Evolutionary conservation across 2,797 vertebrate genomes (phyloP).

Genomic region (Chelon labrosus): DNA sequence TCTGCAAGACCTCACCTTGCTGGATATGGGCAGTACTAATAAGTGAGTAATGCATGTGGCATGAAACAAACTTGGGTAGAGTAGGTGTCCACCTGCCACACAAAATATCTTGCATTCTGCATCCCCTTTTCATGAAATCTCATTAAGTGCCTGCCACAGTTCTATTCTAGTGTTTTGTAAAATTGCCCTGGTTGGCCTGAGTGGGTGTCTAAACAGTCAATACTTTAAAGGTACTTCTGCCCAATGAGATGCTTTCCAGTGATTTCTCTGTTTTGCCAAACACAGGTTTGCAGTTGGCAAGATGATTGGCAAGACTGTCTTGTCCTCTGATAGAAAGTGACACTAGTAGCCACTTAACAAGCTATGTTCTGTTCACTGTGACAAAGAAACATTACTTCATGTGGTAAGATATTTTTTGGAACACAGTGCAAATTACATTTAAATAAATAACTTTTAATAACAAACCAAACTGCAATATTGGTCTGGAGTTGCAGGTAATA

Average conservation of each 20-base stretch:
- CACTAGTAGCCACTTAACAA: neutral
- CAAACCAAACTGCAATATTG: neutral
- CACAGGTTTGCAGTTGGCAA: neutral
- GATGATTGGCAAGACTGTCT: neutral
- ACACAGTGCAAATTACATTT: no score
- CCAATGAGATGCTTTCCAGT: neutral
- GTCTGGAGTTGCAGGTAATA: neutral
- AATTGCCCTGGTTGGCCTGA: neutral
- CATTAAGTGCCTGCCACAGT: neutral
- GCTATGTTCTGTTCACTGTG: neutral
- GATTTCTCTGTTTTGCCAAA: neutral
- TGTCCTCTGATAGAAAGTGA: neutral
- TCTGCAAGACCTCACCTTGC: slow-evolving; percentile 83
- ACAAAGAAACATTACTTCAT: neutral
- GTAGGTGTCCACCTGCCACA: neutral
- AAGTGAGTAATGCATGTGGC: slow-evolving; percentile 76
- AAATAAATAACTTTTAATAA: neutral
- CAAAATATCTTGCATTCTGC: neutral
- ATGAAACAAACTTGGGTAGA: neutral
- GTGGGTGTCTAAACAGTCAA: neutral
- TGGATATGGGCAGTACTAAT: slow-evolving; percentile 87
- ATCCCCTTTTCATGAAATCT: neutral
- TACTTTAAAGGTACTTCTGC: neutral
- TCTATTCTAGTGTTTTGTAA: neutral
- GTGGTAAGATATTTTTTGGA: neutral